Evolutionary conservation across 2,797 vertebrate genomes (phyloP).

Genomic region (Diplodus puntazzo): DNA sequence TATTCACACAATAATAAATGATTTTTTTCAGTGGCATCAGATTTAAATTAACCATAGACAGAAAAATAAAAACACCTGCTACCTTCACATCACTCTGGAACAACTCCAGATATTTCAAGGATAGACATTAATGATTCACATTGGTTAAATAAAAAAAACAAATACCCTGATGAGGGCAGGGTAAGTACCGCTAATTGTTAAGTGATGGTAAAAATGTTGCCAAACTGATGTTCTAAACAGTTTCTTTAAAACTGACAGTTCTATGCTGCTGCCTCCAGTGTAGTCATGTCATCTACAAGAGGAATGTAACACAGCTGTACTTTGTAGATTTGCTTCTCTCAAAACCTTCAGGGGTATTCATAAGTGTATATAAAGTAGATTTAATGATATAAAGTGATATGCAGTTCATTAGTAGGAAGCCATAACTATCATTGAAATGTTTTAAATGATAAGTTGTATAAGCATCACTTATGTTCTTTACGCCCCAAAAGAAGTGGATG

Average conservation of each 20-base stretch:
- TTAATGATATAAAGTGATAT: conserved; percentile 45
- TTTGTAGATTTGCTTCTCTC: conserved; percentile 4
- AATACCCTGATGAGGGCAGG: conserved; percentile 51
- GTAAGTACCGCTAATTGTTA: conserved; percentile 77
- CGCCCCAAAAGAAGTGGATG: conserved; percentile 7
- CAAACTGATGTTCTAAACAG: conserved; percentile 30
- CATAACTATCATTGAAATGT: neutral
- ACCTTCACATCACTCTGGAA: conserved; percentile 83
- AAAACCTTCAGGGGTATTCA: conserved; percentile 2
- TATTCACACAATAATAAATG: conserved; percentile 87
- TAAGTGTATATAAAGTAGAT: conserved; percentile 30
- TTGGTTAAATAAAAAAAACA: conserved; percentile 42
- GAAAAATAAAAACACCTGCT: conserved; percentile 81
- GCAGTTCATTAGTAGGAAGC: conserved; percentile 22
- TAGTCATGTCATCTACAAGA: conserved; percentile 37
- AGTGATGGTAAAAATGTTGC: conserved; percentile 47
- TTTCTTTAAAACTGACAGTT: conserved; percentile 28
- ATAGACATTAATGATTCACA: conserved; percentile 65
- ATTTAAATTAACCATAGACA: conserved; percentile 83
- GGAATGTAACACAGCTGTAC: conserved; percentile 45
- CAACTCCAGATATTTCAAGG: conserved; percentile 49
- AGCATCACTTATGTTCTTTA: conserved; percentile 13
- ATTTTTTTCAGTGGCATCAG: conserved; percentile 86
- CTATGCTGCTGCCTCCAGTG: conserved; percentile 49
- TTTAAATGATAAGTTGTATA: conserved; percentile 21